phyloP scores from a whole-genome alignment of 2,888 invertebrate genomes.

The Campoplex capitator region DNA sequence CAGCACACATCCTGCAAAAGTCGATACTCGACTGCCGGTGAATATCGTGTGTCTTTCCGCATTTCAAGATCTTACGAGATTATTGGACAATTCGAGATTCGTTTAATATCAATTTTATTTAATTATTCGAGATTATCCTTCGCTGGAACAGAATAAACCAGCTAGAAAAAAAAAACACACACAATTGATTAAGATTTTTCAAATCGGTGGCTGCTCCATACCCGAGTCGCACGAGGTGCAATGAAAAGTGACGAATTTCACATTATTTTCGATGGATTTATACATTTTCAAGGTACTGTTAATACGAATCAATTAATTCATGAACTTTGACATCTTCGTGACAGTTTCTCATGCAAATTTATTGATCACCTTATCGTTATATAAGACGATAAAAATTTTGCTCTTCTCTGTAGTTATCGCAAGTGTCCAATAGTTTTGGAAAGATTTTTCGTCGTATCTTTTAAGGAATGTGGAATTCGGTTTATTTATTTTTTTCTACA shows the following conservation, averaged over 20 bases:
- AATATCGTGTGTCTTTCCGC: slow-evolving; percentile 34
- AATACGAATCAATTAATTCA: neutral
- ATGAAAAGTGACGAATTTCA: neutral
- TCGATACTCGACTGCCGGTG: slow-evolving; percentile 46
- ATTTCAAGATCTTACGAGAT: slow-evolving; percentile 27
- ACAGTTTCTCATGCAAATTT: neutral
- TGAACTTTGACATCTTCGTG: neutral
- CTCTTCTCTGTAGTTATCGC: neutral
- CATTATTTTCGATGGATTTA: neutral
- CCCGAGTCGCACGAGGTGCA: neutral
- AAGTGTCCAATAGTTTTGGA: neutral
- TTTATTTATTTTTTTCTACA: neutral
- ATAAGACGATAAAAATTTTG: neutral
- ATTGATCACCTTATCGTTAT: neutral
- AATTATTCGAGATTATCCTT: neutral
- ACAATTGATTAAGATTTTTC: neutral
- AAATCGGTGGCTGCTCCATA: neutral
- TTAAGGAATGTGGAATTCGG: slow-evolving; percentile 1
- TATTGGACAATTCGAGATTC: slow-evolving; percentile 3
- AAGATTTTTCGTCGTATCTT: neutral
- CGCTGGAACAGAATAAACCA: neutral
- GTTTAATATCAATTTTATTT: slow-evolving; percentile 1
- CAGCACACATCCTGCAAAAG: slow-evolving; percentile 51
- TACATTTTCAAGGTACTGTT: neutral
- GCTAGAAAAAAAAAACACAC: neutral